Base-by-base conservation (phyloP, 2,888 invertebrate species). In the Spisula solida region DNA sequence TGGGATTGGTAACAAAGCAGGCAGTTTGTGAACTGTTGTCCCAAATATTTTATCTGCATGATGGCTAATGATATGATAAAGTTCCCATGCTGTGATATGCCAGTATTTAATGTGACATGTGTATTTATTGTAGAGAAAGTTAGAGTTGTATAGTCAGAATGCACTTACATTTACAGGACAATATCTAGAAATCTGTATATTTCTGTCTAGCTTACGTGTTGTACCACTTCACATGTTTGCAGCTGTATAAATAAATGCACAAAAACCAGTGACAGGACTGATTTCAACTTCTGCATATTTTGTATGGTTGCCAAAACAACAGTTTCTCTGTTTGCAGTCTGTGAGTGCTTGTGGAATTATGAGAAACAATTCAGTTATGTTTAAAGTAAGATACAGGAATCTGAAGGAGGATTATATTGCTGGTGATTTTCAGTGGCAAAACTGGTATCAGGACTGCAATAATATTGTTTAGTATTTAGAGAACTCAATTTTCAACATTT, bases 241-340 rank as follows among this genome's bases (percentile, higher is more conserved):
- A 75, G 31, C 75, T 75, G 75, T 75, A 18, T 75, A 75, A 60
- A 31, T 75, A 75, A 25, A 75, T 75, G 6, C 34, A 75, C 75
- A 75, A 75, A 31, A 31, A 75, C 8, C 25, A 25, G 75, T 18
- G 75, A 75, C 75, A 75, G 34, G 75, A 18, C 34, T 31, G 31
- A 75, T 25, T 31, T 16, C 31, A 75, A 75, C 31, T 34, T 31
- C 31, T 75, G 75, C 75, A 75, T 75, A 75, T 75, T 75, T 75
- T 75, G 75, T 75, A 75, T 34, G 34, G 75, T 75, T 75, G 75
- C 75, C 75, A 75, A 75, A 34, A 75, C 75, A 75, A 75, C 31
- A 75, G 14, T 25, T 25, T 75, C 75, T 75, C 16, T 14, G 29
- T 34, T 75, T 75, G 29, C 29, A 34, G 75, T 75, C 34, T 75